phyloP scores from a whole-genome alignment of 2,888 invertebrate genomes.

The Macrophya annulata region DNA sequence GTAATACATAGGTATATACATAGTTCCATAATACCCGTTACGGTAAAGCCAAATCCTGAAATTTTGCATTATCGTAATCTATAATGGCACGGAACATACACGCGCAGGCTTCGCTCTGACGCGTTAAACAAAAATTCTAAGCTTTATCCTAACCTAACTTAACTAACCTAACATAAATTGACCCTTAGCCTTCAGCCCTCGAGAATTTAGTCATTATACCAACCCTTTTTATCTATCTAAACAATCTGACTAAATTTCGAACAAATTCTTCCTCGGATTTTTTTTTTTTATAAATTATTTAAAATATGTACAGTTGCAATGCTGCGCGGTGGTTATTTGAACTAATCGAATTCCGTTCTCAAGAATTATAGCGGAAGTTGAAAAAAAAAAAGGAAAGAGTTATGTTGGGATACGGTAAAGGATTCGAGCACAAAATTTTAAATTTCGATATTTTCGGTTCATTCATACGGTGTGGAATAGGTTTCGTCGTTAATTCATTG shows the following conservation, averaged over 20 bases:
- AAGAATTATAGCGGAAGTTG: too few relatives aligned
- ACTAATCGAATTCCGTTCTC: neutral
- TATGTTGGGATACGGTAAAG: neutral
- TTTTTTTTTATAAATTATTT: neutral
- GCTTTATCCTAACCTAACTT: conserved; percentile 13
- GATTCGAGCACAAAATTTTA: neutral
- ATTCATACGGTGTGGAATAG: neutral
- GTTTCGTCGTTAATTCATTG: neutral
- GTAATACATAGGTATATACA: neutral
- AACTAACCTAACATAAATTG: conserved; percentile 9
- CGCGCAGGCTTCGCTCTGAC: conserved; percentile 18
- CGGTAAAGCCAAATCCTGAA: conserved; percentile 12
- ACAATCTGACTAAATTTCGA: neutral
- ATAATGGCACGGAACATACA: neutral
- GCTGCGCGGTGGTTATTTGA: neutral
- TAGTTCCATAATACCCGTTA: conserved; percentile 9
- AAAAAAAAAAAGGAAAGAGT: neutral
- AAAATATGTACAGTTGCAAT: neutral
- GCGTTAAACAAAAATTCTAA: conserved; percentile 19
- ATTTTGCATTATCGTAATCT: conserved; percentile 21
- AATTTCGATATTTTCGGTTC: neutral
- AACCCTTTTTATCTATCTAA: neutral
- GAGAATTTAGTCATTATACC: neutral
- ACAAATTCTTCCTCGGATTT: neutral
- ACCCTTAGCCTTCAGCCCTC: neutral